Conservation (phyloP, 2,888 invertebrate species). For the Cheilosia vulpina region DNA sequence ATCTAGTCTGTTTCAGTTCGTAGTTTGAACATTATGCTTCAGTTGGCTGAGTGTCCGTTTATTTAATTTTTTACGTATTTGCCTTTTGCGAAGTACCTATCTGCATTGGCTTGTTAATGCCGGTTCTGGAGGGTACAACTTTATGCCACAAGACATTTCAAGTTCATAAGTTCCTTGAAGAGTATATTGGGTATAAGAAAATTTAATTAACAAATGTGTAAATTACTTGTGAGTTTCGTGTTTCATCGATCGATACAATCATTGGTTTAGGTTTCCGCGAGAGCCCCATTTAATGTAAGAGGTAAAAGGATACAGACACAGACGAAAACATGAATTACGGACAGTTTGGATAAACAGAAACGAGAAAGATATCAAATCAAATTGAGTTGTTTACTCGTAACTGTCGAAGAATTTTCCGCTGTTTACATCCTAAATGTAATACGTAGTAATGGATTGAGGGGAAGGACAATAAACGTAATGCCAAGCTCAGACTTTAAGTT, state of each 20-base stretch:
- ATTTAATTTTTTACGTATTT: no score
- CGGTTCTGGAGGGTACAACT: no score
- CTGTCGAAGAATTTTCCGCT: conserved; percentile 31
- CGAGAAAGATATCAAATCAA: conserved; percentile 50
- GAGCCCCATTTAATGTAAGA: neutral
- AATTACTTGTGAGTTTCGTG: conserved; percentile 9
- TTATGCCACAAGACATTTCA: no score
- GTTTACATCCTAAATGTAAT: neutral
- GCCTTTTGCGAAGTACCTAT: neutral
- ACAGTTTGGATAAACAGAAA: conserved; percentile 48
- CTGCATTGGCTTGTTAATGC: no score
- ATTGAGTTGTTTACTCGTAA: conserved; percentile 52
- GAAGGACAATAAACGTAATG: neutral
- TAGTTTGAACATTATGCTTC: neutral
- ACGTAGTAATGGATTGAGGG: neutral
- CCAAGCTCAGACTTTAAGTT: neutral
- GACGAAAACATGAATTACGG: conserved; percentile 23
- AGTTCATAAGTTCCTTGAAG: no score
- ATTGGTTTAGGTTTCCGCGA: neutral
- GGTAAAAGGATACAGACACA: conserved; percentile 22
- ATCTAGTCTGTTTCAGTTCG: neutral
- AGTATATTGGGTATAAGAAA: no score
- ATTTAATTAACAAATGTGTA: no score
- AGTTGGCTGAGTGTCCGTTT: neutral
- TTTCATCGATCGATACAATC: conserved; percentile 10